Base-by-base conservation (phyloP, 2,797 vertebrate genomes). In the Gallinago nigripennis region DNA sequence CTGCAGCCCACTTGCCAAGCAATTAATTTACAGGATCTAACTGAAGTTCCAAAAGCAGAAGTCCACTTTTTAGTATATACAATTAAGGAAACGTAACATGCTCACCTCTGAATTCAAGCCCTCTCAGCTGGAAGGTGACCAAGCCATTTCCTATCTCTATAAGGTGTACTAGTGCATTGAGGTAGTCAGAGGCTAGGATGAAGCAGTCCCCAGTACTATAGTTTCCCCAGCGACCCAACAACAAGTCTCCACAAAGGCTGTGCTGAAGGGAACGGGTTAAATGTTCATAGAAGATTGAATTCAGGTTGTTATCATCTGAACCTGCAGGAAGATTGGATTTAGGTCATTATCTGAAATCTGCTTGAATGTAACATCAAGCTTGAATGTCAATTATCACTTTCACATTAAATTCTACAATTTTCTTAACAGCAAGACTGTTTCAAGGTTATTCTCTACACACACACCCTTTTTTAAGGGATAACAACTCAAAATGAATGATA, bases 221-320 rank as follows among this genome's bases (percentile, higher is more conserved):
- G 98, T 99, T 99, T 39, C 99, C 99, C 99, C 99, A 99, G 66
- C 99, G 99, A 71, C 99, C 99, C 90, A 99, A 97, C 13, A 99
- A 97, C 73, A 99, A 98, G 92, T 99, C 99, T 56, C 99, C 99
- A 97, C 99, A 99, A 24, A 99, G 98, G 96, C 99, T 99, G 97
- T 99, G 99, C 97, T 99, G 99, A 86, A 99, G 98, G 24, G 99
- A 99, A 94, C 99, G 99, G 2, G 99, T 99, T 85, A 99, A 98
- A 97, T 99, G 99, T 96, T 99, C 99, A 58, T 99, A 99, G 97
- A 99, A 99, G 97, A 99, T 99, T 51, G 99, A 99, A 98, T 99
- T 99, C 95, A 99, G 96, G 90, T 99, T 99, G 97, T 99, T 99
- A 97, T 99, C 99, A 86, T 99, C 99, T 57, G 99, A 99, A 90